Conservation (phyloP, 2,113 vertebrate species). For the Corvus cornix region DNA sequence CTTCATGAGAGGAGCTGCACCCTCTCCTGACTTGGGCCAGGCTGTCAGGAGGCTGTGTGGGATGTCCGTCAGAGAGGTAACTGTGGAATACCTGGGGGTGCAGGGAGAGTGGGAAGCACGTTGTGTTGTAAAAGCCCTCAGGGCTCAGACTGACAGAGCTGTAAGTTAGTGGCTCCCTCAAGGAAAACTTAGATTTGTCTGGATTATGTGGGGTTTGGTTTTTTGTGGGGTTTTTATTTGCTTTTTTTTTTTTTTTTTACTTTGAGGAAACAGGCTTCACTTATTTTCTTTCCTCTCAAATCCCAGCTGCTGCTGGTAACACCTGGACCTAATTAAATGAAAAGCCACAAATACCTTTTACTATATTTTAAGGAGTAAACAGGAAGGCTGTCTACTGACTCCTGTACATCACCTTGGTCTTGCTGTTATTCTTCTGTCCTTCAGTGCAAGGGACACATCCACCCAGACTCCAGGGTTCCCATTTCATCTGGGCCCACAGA, state of each 20-base stretch:
- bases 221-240: neutral
- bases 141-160: neutral
- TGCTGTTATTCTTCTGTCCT: neutral
- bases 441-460: neutral
- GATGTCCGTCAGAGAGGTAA: constrained; percentile 20
- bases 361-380: neutral
- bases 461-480: neutral
- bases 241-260: neutral
- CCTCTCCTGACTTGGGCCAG: constrained; percentile 13
- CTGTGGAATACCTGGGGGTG: neutral
- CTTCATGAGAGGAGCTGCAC: neutral
- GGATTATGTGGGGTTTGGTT: neutral
- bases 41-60: constrained; percentile 37
- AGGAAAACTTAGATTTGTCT: neutral
- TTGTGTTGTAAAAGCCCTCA: neutral
- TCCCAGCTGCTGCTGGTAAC: neutral
- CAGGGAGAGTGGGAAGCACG: neutral
- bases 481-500: neutral
- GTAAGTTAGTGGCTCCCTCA: neutral
- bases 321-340: neutral
- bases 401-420: neutral
- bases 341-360: neutral
- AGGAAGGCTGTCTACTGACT: neutral
- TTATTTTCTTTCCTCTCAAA: neutral
- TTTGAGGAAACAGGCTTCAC: neutral